phyloP scores from a whole-genome alignment of 2,888 invertebrate genomes.

The Synanthedon formicaeformis region DNA sequence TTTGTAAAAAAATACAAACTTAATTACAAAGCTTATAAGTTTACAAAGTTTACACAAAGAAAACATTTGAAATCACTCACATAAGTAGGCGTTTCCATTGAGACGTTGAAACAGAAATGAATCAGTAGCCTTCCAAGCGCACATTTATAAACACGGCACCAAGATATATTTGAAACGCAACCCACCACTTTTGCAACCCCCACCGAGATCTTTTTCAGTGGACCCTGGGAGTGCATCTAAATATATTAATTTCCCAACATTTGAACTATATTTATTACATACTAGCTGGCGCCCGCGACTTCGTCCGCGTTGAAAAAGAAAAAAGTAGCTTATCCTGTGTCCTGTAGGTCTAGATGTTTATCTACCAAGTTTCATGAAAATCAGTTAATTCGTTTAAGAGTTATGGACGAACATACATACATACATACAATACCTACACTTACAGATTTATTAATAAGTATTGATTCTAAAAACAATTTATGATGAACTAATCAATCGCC shows the following conservation, averaged over 20 bases:
- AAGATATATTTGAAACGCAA: conserved; percentile 20
- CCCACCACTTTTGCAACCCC: conserved; percentile 15
- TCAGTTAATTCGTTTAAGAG: too few species aligned
- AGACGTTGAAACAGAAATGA: background rate
- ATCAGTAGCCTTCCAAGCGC: background rate
- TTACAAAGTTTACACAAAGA: background rate
- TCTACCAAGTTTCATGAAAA: too few species aligned
- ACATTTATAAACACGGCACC: conserved; percentile 9
- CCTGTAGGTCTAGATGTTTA: too few species aligned
- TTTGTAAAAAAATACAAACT: background rate
- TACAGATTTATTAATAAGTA: too few species aligned
- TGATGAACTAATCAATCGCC: too few species aligned
- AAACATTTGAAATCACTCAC: conserved; percentile 1
- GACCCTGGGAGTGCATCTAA: conserved; percentile 19
- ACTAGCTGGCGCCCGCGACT: too few species aligned
- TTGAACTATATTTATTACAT: background rate
- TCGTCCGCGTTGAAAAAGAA: too few species aligned
- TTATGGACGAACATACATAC: too few species aligned
- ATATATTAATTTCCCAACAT: background rate
- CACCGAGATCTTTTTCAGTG: conserved; percentile 20
- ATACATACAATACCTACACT: too few species aligned
- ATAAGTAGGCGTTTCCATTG: background rate
- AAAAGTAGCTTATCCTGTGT: too few species aligned
- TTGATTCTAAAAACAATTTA: too few species aligned
- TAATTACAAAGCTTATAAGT: background rate